Evolutionary conservation across 2,113 vertebrate genomes (phyloP), one percentile per base, ranked within the genome.

Genomic region (Aphelocoma coerulescens): DNA sequence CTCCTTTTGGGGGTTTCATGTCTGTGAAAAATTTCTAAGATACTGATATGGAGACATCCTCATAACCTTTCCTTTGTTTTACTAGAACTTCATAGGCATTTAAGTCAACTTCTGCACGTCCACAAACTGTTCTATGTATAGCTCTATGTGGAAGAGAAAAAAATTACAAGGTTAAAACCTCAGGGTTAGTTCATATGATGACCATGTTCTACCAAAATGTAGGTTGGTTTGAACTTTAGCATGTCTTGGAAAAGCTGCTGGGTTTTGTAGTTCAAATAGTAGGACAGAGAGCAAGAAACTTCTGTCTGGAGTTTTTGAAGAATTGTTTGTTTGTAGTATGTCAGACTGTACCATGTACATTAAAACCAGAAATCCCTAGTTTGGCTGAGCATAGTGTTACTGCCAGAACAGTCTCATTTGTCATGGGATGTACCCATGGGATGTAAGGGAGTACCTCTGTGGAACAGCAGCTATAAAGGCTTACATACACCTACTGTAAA

Each of bases 131-230:
- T 90, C 63, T 86, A 8, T 86, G 27, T 92, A 71, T 88, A 91
- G 59, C 41, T 76, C 2, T 80, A 33, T 83, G 26, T 61, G 73
- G 93, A 84, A 89, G 10, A 4, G 81, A 46, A 67, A 88, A 81
- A 90, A 92, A 88, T 94, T 83, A 68, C 61, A 88, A 30, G 30
- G 59, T 93, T 94, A 33, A 91, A 95, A 86, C 85, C 76, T 96
- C 72, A 68, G 65, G 7, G 72, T 72, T 71, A 16, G n/a, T 81
- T 92, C 12, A 2, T 75, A 39, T 65, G 78, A 83, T 26, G 63
- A 85, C 77, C 41, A 48, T 11, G 24, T 80, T 81, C 43, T 86
- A 51, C 78, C 59, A 93, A 93, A 96, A 84, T 72, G 48, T 78
- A 55, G 43, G 48, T 41, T 90, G 49, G 82, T 86, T 96, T 95